These are phyloP conservation scores for Scaptomyza hsui DNA, from an alignment of 1,140 invertebrate species.

Conservation along the genomic window DNA sequence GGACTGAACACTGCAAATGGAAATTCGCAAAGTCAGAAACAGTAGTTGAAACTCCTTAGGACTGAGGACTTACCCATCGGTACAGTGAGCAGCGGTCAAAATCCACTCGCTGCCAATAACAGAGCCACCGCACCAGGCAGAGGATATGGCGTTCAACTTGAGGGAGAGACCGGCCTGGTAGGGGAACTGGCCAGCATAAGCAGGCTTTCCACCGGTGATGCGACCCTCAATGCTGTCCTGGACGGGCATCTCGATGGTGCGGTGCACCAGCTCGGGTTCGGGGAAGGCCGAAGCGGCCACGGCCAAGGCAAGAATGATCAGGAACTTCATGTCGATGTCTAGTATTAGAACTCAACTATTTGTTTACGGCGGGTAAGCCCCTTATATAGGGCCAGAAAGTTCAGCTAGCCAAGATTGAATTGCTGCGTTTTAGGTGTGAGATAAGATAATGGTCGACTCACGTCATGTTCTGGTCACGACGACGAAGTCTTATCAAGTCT, in stretches of 20 bases:
- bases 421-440: background rate
- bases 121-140: constrained; percentile 85
- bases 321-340: constrained; percentile 72
- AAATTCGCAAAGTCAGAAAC: background rate
- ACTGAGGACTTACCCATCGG: constrained; percentile 52
- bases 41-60: background rate
- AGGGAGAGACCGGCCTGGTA: constrained; percentile 81
- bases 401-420: background rate
- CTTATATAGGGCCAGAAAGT: constrained; percentile 48
- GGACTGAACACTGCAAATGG: constrained; percentile 33
- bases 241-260: constrained; percentile 58
- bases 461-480: constrained; percentile 20
- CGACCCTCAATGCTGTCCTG: constrained; percentile 58
- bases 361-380: background rate
- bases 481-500: constrained; percentile 18
- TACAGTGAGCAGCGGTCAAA: constrained; percentile 71
- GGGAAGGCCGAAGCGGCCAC: constrained; percentile 61
- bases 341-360: constrained; percentile 61
- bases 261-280: constrained; percentile 42
- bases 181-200: constrained; percentile 77
- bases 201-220: constrained; percentile 74
- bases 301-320: constrained; percentile 70
- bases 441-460: constrained; percentile 35
- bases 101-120: constrained; percentile 83
- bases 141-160: constrained; percentile 40